Evolutionary conservation across 2,888 invertebrate genomes (phyloP), one percentile per base, ranked within the genome.

Genomic region (Melanophora roralis): DNA sequence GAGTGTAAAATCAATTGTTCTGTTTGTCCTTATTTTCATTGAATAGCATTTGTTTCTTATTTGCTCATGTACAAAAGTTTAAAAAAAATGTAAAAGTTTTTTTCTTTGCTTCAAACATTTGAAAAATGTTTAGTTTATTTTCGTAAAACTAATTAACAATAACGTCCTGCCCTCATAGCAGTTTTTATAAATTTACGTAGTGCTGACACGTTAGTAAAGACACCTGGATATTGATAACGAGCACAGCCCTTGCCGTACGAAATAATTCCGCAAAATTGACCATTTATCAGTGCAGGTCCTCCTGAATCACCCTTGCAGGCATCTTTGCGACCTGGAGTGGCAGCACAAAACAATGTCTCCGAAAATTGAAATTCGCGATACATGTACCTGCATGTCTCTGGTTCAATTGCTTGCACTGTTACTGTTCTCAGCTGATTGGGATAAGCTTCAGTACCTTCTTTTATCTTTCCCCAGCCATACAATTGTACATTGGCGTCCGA

Each of bases 141-240:
- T n/a, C n/a, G n/a, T n/a, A n/a, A n/a, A n/a, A n/a, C n/a, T n/a
- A n/a, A n/a, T n/a, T n/a, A n/a, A n/a, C n/a, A n/a, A n/a, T n/a
- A n/a, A 36, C 8, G 8, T 36, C 12, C 8, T 36, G 3, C 8
- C 6, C 3, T 32, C 27, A 47, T 36, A 4, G 36, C 36, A n/a
- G 14, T 34, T 16, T 12, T 9, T 11, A 80, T 67, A 47, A 80
- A 72, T 5, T 9, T 14, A 0, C 9, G 12, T n/a, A 76, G 43
- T 5, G 1, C 16, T 5, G 6, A 16, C n/a, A 81, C 19, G 12
- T 32, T 62, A 11, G 77, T 77, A 87, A 95, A 95, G 3, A 95
- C 95, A 1, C 95, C 95, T 0, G 95, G 95, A 84, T 91, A 93
- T 82, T 93, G 92, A 0, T 93, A 91, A 83, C 79, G 60, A 2